These are phyloP conservation scores for Myocastor coypus DNA, from an alignment of 2,113 vertebrate species.

Conservation along the genomic window DNA sequence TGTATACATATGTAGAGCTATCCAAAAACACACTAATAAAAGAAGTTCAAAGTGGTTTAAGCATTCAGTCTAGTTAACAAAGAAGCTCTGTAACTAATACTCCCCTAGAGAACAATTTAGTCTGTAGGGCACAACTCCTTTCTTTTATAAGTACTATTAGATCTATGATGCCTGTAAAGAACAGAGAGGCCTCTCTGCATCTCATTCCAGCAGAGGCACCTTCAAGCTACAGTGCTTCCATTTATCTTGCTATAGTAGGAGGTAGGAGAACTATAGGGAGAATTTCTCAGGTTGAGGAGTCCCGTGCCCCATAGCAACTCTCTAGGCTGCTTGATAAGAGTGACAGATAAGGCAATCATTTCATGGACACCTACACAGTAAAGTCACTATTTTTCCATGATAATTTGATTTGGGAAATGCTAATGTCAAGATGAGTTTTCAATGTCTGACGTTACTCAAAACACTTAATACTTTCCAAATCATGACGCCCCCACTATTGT, in stretches of 20 bases:
- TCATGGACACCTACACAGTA: conserved; percentile 1
- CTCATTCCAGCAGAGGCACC: conserved; percentile 85
- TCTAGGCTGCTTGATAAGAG: conserved; percentile 49
- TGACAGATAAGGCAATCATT: conserved; percentile 43
- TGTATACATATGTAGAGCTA: conserved; percentile 76
- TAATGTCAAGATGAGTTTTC: conserved; percentile 12
- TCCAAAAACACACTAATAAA: conserved; percentile 85
- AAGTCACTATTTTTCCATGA: conserved; percentile 30
- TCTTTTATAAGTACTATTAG: conserved; percentile 87
- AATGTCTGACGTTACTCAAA: background rate
- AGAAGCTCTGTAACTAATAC: conserved; percentile 88
- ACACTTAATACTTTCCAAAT: background rate
- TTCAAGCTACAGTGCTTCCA: conserved; percentile 85
- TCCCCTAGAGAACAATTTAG: conserved; percentile 88
- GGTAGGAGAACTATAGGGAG: conserved; percentile 80
- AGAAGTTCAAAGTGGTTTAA: conserved; percentile 85
- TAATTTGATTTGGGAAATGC: conserved; percentile 53
- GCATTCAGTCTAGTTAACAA: conserved; percentile 87
- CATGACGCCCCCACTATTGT: background rate
- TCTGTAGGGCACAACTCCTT: conserved; percentile 88
- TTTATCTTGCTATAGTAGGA: conserved; percentile 84
- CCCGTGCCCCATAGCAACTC: conserved; percentile 71
- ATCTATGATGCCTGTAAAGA: conserved; percentile 85
- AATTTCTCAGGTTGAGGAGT: conserved; percentile 77
- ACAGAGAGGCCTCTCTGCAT: conserved; percentile 82